Percentiles rank a stretch among this genome's conserved stretches.
Evolutionary conservation across 2,888 invertebrate species (phyloP).

Genomic region (Epirrhoe alternata): DNA sequence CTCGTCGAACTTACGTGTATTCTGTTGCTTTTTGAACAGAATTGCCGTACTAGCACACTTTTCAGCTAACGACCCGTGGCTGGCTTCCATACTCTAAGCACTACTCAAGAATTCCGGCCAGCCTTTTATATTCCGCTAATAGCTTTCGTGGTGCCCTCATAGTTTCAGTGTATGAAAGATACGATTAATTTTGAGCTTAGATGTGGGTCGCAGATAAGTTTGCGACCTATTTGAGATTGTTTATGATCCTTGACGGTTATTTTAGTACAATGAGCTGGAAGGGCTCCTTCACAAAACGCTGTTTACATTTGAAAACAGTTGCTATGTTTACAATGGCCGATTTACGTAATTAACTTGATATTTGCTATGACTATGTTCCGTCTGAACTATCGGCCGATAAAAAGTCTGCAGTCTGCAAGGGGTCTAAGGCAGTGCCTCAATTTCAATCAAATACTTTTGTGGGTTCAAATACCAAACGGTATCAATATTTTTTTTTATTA

Average conservation of each 20-base stretch:
- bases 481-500: too few relatives aligned
- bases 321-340: background rate
- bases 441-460: too few relatives aligned
- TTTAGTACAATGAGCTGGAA: slow-evolving; percentile 6
- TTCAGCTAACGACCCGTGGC: slow-evolving; percentile 43
- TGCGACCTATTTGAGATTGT: slow-evolving; percentile 38
- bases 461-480: too few relatives aligned
- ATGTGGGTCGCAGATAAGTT: slow-evolving; percentile 43
- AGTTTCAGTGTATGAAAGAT: slow-evolving; percentile 49
- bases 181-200: slow-evolving; percentile 48
- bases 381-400: too few relatives aligned
- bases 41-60: slow-evolving; percentile 39
- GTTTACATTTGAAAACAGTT: background rate
- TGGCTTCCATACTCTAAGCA: slow-evolving; percentile 40
- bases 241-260: slow-evolving; percentile 26
- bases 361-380: background rate
- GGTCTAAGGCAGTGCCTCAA: too few relatives aligned
- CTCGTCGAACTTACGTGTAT: slow-evolving; percentile 19
- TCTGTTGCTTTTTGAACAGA: slow-evolving; percentile 31
- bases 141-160: slow-evolving; percentile 50
- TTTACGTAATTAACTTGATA: background rate
- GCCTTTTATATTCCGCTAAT: slow-evolving; percentile 62
- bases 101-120: slow-evolving; percentile 58
- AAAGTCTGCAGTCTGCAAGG: too few relatives aligned
- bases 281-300: background rate